These are phyloP conservation scores for Biston betularia DNA, from an alignment of 2,888 invertebrate genomes.

Conservation along the genomic window DNA sequence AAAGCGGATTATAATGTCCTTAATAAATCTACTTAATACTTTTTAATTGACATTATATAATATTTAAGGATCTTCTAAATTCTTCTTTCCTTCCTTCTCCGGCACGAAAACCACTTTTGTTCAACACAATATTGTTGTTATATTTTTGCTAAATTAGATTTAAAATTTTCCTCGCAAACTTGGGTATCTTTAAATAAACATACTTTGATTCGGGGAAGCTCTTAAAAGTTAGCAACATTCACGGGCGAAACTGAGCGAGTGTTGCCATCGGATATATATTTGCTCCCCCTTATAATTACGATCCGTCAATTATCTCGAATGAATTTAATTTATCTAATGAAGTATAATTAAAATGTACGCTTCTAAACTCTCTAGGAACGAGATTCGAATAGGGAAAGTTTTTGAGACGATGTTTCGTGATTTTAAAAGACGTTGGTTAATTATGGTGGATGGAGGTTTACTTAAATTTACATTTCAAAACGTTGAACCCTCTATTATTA, in stretches of 20 bases:
- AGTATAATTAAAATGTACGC: slow-evolving; percentile 85
- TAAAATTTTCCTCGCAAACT: slow-evolving; percentile 58
- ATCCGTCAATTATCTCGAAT: slow-evolving; percentile 80
- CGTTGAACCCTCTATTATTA: slow-evolving; percentile 12
- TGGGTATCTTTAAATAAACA: slow-evolving; percentile 66
- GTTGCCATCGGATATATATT: slow-evolving; percentile 55
- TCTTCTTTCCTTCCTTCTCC: background rate
- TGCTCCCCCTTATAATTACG: slow-evolving; percentile 72
- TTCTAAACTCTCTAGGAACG: slow-evolving; percentile 65
- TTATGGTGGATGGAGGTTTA: slow-evolving; percentile 31
- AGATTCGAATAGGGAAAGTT: slow-evolving; percentile 55
- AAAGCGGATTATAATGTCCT: no score
- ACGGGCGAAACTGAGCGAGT: slow-evolving; percentile 55
- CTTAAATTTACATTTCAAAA: slow-evolving; percentile 43
- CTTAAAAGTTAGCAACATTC: slow-evolving; percentile 59
- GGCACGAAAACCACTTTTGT: slow-evolving; percentile 50
- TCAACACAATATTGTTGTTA: slow-evolving; percentile 51
- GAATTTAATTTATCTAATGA: slow-evolving; percentile 86
- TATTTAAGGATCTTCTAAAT: background rate
- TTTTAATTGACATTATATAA: no score
- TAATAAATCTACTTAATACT: background rate
- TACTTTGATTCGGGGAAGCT: slow-evolving; percentile 52
- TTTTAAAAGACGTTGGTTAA: slow-evolving; percentile 34
- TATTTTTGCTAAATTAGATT: slow-evolving; percentile 64
- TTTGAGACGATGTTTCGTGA: slow-evolving; percentile 36